These are phyloP conservation scores for Cheilosia vernalis DNA, from an alignment of 2,888 invertebrate genomes.

Conservation along the genomic window DNA sequence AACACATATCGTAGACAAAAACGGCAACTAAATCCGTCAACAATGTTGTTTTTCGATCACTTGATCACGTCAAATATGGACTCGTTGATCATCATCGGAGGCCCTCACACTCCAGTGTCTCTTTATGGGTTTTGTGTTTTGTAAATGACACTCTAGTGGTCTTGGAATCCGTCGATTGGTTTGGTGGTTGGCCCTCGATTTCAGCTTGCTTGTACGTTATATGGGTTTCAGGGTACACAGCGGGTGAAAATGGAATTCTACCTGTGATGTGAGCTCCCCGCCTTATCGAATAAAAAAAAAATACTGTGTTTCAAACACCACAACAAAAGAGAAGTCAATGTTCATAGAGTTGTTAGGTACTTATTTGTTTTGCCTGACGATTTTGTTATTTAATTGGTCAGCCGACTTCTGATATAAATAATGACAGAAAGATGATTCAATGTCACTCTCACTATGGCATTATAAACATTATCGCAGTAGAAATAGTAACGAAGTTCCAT, in stretches of 20 bases:
- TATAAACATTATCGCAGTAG: constrained; percentile 20
- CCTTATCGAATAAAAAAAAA: not conserved
- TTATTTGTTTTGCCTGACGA: constrained; percentile 25
- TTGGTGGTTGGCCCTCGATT: constrained; percentile 56
- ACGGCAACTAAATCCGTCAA: constrained; percentile 72
- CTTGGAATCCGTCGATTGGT: constrained; percentile 60
- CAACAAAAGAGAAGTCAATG: constrained; percentile 40
- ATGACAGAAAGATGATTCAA: constrained; percentile 56
- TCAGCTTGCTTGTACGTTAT: too few relatives aligned
- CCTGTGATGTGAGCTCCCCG: constrained; percentile 49
- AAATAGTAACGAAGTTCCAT: not conserved
- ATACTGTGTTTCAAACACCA: constrained; percentile 1
- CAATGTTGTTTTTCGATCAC: constrained; percentile 69
- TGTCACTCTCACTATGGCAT: constrained; percentile 21
- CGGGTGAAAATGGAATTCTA: constrained; percentile 65
- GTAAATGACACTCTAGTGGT: constrained; percentile 74
- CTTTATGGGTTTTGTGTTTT: constrained; percentile 67
- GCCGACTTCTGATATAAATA: constrained; percentile 33
- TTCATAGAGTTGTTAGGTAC: constrained; percentile 39
- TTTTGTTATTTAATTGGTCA: constrained; percentile 38
- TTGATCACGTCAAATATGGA: constrained; percentile 73
- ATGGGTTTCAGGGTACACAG: constrained; percentile 61
- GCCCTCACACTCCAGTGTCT: constrained; percentile 60
- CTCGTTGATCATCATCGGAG: constrained; percentile 68
- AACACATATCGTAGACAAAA: constrained; percentile 55